Evolutionary conservation across 2,888 invertebrate genomes (phyloP).

Genomic region (Caenorhabditis uteleia): DNA sequence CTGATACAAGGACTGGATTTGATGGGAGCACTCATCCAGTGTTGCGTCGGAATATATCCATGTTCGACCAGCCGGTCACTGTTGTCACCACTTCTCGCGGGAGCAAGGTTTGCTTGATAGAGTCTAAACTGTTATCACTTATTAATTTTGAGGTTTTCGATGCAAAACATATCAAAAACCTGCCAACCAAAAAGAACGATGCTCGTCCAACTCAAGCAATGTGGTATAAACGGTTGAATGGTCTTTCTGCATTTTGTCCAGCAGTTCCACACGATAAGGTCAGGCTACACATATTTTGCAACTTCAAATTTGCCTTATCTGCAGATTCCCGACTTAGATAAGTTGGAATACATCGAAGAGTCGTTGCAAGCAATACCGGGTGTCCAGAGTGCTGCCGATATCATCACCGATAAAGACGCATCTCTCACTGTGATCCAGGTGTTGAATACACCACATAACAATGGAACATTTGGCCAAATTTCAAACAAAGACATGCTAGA

Average conservation of each 20-base stretch:
- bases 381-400: constrained; percentile 3
- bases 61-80: constrained; percentile 28
- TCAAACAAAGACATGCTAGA: constrained; percentile 36
- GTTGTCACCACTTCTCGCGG: constrained; percentile 21
- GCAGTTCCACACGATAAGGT: constrained; percentile 46
- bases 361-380: constrained; percentile 18
- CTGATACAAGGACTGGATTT: constrained; percentile 36
- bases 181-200: constrained; percentile 13
- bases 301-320: too few species aligned
- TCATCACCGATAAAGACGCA: constrained; percentile 25
- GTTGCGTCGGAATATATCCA: constrained; percentile 5
- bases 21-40: constrained; percentile 91
- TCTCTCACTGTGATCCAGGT: constrained; percentile 31
- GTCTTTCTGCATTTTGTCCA: constrained; percentile 59
- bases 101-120: too few species aligned
- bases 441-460: constrained; percentile 28
- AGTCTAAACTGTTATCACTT: constrained; percentile 1
- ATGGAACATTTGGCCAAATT: constrained; percentile 41
- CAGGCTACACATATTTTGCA: too few species aligned
- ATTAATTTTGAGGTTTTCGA: constrained; percentile 17
- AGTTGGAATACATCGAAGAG: constrained; percentile 15
- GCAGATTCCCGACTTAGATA: too few species aligned
- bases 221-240: constrained; percentile 65
- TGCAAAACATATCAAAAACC: constrained; percentile 20
- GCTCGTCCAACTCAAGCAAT: constrained; percentile 53